Conservation (phyloP, 2,797 vertebrate species). For the Catamblyrhynchus diadema region DNA sequence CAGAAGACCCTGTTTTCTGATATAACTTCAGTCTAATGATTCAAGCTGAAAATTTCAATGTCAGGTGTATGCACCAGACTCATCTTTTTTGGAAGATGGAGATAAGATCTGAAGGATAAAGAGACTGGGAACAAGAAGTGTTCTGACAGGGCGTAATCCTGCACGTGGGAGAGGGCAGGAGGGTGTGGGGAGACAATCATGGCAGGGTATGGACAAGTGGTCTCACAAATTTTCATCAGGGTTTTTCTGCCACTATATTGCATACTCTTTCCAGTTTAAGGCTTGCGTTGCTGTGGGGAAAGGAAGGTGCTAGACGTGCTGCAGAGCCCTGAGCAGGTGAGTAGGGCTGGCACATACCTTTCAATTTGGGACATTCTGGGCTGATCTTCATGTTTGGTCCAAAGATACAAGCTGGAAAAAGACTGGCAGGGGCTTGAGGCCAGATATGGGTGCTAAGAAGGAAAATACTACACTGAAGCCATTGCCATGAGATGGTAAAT, state of each 20-base stretch:
- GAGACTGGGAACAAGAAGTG: background rate
- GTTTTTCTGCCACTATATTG: background rate
- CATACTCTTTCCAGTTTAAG: background rate
- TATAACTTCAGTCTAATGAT: background rate
- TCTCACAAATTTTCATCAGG: background rate
- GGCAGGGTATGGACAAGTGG: background rate
- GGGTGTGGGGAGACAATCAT: background rate
- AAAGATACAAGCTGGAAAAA: background rate
- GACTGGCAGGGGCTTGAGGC: background rate
- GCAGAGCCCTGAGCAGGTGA: background rate
- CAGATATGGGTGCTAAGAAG: background rate
- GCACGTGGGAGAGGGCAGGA: background rate
- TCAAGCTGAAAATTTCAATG: constrained; percentile 27
- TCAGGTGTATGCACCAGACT: background rate
- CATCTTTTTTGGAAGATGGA: background rate
- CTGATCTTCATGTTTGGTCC: background rate
- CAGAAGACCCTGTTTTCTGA: constrained; percentile 9
- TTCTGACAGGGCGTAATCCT: background rate
- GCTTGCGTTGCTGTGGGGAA: accelerated
- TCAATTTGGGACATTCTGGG: background rate
- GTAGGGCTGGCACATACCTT: background rate
- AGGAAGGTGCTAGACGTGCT: background rate
- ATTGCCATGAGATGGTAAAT: background rate
- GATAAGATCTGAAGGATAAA: constrained; percentile 10
- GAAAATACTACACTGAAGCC: background rate